These are phyloP conservation scores for Papilio xuthus DNA, from an alignment of 1,140 invertebrate genomes.

Conservation along the genomic window DNA sequence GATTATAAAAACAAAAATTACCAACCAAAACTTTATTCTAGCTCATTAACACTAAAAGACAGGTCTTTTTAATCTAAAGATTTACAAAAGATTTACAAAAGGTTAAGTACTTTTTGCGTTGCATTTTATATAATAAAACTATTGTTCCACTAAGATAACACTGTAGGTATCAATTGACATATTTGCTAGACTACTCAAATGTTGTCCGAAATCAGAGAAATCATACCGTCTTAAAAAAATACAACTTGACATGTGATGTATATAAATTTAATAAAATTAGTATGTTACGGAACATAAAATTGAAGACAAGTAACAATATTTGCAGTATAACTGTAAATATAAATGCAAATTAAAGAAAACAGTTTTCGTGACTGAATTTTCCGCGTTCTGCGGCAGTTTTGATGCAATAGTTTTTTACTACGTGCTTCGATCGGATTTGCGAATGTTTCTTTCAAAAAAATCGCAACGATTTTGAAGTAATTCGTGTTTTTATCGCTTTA, in stretches of 20 bases:
- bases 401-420: constrained; percentile 28
- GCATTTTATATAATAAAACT: no score
- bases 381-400: constrained; percentile 5
- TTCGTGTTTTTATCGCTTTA: constrained; percentile 36
- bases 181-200: not conserved
- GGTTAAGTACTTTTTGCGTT: no score
- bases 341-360: constrained; percentile 29
- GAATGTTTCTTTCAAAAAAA: constrained; percentile 39
- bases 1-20: no score
- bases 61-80: no score
- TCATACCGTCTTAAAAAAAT: not conserved
- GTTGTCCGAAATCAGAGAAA: not conserved
- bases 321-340: not conserved
- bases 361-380: constrained; percentile 13
- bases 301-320: not conserved
- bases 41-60: no score
- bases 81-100: no score
- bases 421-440: constrained; percentile 30
- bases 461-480: constrained; percentile 31
- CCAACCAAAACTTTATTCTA: no score
- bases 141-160: no score
- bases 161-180: not conserved
- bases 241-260: not conserved
- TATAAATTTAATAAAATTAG: not conserved
- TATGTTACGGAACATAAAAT: not conserved